phyloP scores from a whole-genome alignment of 2,797 vertebrate species.

The Galago senegalensis region DNA sequence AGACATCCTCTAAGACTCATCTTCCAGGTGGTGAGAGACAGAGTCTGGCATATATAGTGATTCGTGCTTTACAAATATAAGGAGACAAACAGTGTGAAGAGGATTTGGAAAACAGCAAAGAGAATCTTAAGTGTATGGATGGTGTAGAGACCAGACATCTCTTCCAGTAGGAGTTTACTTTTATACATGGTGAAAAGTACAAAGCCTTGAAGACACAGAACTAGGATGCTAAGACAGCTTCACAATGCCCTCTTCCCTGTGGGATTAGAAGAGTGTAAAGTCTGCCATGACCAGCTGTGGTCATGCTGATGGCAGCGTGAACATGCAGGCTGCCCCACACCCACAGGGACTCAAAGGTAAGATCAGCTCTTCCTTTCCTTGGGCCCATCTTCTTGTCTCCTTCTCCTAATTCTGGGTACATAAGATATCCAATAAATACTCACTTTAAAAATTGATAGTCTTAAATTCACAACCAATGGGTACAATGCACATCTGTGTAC shows the following conservation, averaged over 20 bases:
- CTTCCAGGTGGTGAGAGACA: background rate
- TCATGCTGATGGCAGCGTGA: background rate
- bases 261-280: background rate
- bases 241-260: background rate
- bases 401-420: background rate
- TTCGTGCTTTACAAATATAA: background rate
- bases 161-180: background rate
- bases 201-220: too few relatives aligned
- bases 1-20: background rate
- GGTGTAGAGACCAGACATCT: too few relatives aligned
- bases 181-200: background rate
- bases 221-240: background rate
- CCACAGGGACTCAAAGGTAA: too few relatives aligned
- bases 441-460: background rate
- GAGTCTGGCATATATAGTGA: background rate
- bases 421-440: background rate
- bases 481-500: too few relatives aligned
- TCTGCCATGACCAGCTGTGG: background rate
- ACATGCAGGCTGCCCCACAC: background rate
- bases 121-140: background rate
- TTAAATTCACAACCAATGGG: too few relatives aligned
- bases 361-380: background rate
- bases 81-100: background rate
- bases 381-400: background rate
- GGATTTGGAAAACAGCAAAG: background rate